Evolutionary conservation across 2,888 invertebrate species (phyloP), one percentile per base, ranked within the genome.

Genomic region (Acanthosoma haemorrhoidale): DNA sequence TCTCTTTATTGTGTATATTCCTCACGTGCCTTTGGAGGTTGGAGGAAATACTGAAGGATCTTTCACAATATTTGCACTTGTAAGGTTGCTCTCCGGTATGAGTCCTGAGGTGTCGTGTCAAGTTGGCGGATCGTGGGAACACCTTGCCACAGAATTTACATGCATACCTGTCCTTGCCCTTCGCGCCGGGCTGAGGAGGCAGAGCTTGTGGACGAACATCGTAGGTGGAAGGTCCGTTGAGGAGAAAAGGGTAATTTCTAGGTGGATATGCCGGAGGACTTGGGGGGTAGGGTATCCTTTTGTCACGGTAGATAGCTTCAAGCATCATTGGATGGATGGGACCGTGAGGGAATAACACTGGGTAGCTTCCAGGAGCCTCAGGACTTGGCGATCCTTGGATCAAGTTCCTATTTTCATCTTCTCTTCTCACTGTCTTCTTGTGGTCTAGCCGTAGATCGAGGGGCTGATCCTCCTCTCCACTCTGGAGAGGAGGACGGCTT

Each of bases 81-180:
- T 96, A 96, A 15, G 96, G 96, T 80, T 96, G 96, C 79, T 98
- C 98, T 68, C 98, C 98, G 4, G 98, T 98, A 81, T 98, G 98
- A 32, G 98, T 99, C 76, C 98, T 86, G 77, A 98, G 84, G 80
- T 99, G 98, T 74, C 98, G 85, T 64, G 98, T 99, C 71, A 98
- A 84, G 80, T 99, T 98, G 9, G 98, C 98, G 69, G 96, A 96
- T 66, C 98, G 87, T 0, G 98, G 98, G 80, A 98, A 99, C 18
- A 96, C 90, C 81, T 96, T 94, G 64, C 96, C 96, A 80, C 98
- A 98, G 82, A 94, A 98, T 78, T 96, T 96, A 83, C 98, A 98
- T 58, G 95, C 92, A 82, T 98, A 98, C 67, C 94, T 87, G 80
- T 96, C 95, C 78, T 92, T 89, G 68, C 89, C 73, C 67, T 71